Evolutionary conservation across 2,888 invertebrate species (phyloP), one percentile per base, ranked within the genome.

Genomic region (Chymomyza caudatula): DNA sequence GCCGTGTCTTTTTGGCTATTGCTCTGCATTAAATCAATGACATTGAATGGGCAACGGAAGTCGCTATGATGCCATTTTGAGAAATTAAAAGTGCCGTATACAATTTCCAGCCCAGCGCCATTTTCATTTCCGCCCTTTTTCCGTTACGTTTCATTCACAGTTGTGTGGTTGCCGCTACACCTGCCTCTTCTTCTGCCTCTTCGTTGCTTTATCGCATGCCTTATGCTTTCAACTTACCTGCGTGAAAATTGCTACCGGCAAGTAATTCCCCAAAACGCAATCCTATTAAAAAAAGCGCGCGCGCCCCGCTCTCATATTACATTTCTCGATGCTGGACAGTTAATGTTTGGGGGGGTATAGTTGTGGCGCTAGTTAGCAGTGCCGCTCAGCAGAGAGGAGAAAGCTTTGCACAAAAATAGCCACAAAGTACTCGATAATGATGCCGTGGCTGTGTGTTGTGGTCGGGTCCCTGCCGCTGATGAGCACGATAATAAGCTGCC

Each of bases 361-460:
- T 37, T 37, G 11, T 2, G 29, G 11, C 11, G 11, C 29, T 37
- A 37, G 29, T 37, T 37, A 42, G 49, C 51, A 56, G 49, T 42
- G n/a, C 19, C 29, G 22, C 1, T 42, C 23, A 60, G 15, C 11
- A 5, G n/a, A n/a, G n/a, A n/a, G n/a, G n/a, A 4, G 23, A 25
- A 52, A n/a, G 19, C 55, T 15, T 53, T n/a, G 25, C 8, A 23
- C 15, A 53, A 42, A 56, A 17, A 61, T 55, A 61, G 66, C 78
- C 84, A 65, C 84, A 83, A 85, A 83, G 86, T 73, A 81, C 80
- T 81, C 86, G 80, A 81, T 82, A 86, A 81, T 82, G 81, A 86
- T 76, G 78, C 70, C 65, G 65, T 43, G 13, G 13, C 25, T 42
- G 55, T 55, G 55, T 55, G 52, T 11, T 23, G 47, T 44, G 44